A percentile compares a stretch with the other conserved stretches of the same genome.
Conservation (phyloP, 2,113 vertebrate species). For the Sigmodon hispidus region DNA sequence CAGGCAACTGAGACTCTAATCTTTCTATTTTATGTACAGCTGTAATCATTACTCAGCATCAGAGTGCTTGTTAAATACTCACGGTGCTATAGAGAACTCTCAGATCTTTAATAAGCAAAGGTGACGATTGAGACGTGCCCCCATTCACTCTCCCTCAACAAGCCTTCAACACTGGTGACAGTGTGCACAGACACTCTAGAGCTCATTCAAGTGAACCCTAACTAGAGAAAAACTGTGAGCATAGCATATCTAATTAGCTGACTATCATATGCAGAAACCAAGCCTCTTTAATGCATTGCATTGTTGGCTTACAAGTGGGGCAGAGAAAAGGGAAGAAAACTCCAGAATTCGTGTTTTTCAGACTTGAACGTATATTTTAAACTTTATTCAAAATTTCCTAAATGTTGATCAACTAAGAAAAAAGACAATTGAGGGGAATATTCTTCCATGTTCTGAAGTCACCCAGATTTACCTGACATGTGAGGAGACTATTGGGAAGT, state of each 20-base stretch:
- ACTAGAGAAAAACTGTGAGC: conserved; percentile 15
- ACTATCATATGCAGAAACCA: conserved; percentile 3
- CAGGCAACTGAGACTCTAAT: conserved; percentile 84
- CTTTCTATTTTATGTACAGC: conserved; percentile 79
- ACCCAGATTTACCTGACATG: conserved; percentile 17
- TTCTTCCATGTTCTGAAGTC: conserved; percentile 13
- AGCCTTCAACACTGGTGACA: not conserved
- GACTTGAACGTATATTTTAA: conserved; percentile 11
- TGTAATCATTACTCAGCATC: conserved; percentile 82
- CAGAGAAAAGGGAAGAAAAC: conserved; percentile 44
- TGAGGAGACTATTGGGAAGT: conserved; percentile 30
- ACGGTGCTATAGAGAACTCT: conserved; percentile 73
- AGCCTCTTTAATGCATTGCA: not conserved
- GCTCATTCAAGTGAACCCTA: not conserved
- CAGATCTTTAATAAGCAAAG: conserved; percentile 68
- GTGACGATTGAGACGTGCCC: conserved; percentile 64
- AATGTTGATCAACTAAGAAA: conserved; percentile 25
- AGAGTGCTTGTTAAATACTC: conserved; percentile 78
- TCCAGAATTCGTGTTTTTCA: not conserved
- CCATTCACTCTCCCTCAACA: conserved; percentile 22
- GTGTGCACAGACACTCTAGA: not conserved
- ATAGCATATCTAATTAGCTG: conserved; percentile 4
- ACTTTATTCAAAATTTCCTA: conserved; percentile 57
- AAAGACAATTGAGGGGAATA: not conserved
- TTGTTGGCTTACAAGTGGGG: conserved; percentile 42